Evolutionary conservation across 2,797 vertebrate genomes (phyloP), one percentile per base, ranked within the genome.

Genomic region (Dipus sagitta): DNA sequence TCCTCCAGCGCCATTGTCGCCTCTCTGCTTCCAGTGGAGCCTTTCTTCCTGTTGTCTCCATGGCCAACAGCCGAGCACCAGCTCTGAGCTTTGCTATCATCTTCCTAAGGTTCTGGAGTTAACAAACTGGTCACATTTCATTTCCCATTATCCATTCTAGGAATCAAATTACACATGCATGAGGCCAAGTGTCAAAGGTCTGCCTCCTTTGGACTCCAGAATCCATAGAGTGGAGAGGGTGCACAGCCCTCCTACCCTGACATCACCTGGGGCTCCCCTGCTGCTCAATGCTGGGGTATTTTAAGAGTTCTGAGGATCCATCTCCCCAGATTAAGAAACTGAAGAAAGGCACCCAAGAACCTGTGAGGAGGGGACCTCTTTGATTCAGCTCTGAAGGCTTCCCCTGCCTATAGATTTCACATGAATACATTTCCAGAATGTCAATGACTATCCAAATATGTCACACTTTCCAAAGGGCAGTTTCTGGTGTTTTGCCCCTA

Each of bases 191-290:
- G 11, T 47, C 47, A 47, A 47, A 21, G 17, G 2, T 15, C 20
- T 15, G 6, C 6, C 23, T 42, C 34, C 72, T 15, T 21, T 1
- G 26, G 2, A 3, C 32, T 75, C 47, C 28, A 0, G n/a, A 28
- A n/a, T 30, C n/a, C 21, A 0, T 21, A 9, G 0, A 1, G 12
- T 10, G 2, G n/a, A 23, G 30, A 1, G 52, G 30, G 4, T 34
- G 18, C 3, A 15, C 18, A 10, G 14, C 21, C 6, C 3, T 1
- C 8, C 1, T 6, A 10, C 11, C 54, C 13, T 0, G 0, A 2
- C 7, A 30, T 47, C 18, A 15, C 34, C 52, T 52, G 20, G 34
- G 9, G 30, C 13, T 18, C 30, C n/a, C n/a, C 9, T 47, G 32
- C 2, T 3, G 0, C 8, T n/a, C 32, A 28, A 30, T 65, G 38